Evolutionary conservation across 2,888 invertebrate genomes (phyloP), one percentile per base, ranked within the genome.

Genomic region (Caenorhabditis wallacei): DNA sequence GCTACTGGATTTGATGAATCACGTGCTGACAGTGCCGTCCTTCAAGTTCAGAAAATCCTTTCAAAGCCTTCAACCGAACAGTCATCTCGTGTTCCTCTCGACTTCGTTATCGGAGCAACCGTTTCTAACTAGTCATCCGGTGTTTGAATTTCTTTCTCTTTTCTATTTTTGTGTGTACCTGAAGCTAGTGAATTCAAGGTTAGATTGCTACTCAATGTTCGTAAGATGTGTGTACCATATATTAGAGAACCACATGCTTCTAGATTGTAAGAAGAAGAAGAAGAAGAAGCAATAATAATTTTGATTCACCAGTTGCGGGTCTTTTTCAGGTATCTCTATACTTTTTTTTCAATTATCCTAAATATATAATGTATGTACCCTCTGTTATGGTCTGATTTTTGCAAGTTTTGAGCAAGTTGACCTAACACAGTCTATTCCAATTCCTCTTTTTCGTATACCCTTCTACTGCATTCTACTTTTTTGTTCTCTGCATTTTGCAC

Each of bases 1-100:
- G 78, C 78, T 11, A 46, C 69, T 4, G 70, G 64, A 61, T 69
- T 61, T 53, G 83, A 83, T 56, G 79, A 82, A 18, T 35, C 80
- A 18, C 84, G 84, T 57, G 83, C 80, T 16, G 37, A 61, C 22
- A 80, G 43, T n/a, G 84, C 85, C 8, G 40, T 88, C 2, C 63
- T 76, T 1, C 87, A 88, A 63, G 84, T 88, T 20, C 54, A 84
- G 54, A 86, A 86, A 70, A 86, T 88, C 18, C 81, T 88, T 11
- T 70, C 82, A 18, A 88, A 86, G 66, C 83, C 85, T 18, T 66
- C 70, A 54, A 63, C 69, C 26, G 71, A 66, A 16, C 30, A 59
- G 11, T 30, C 68, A 18, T 7, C 51, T n/a, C 82, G 78, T 30
- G 51, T 22, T 53, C 63, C 70, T 4, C 46, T 79, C 10, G 79